These are phyloP conservation scores for Uromys caudimaculatus DNA, from an alignment of 2,797 vertebrate genomes.

Conservation along the genomic window DNA sequence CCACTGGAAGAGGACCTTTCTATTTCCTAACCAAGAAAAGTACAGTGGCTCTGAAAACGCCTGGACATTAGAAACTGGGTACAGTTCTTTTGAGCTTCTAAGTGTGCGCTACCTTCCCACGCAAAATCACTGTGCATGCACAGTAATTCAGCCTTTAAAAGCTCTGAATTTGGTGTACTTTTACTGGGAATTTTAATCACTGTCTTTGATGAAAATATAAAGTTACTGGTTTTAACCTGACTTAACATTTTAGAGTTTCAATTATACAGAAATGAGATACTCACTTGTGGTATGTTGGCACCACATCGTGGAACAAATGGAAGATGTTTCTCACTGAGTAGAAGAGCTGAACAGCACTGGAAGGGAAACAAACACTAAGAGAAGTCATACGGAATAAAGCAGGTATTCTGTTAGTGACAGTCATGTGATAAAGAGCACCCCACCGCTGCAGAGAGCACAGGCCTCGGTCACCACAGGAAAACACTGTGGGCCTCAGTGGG, in stretches of 20 bases:
- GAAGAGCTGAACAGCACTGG: slow-evolving; percentile 95
- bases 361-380: slow-evolving; percentile 18
- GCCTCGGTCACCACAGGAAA: not conserved
- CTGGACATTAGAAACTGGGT: slow-evolving; percentile 11
- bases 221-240: not conserved
- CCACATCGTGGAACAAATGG: slow-evolving; percentile 97
- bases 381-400: slow-evolving; percentile 40
- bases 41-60: slow-evolving; percentile 14
- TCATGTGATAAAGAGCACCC: not conserved
- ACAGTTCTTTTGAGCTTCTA: slow-evolving; percentile 19
- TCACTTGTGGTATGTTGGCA: slow-evolving; percentile 99
- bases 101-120: not conserved
- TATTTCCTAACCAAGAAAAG: slow-evolving; percentile 32
- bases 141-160: slow-evolving; percentile 41
- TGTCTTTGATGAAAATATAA: slow-evolving; percentile 36
- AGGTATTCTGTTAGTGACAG: not conserved
- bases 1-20: not conserved
- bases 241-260: not conserved
- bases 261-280: slow-evolving; percentile 56
- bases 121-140: not conserved
- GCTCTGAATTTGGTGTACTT: not conserved
- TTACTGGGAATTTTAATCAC: slow-evolving; percentile 40
- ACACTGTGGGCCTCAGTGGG: not conserved
- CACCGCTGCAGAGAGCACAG: not conserved
- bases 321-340: slow-evolving; percentile 97